A percentile compares a stretch with the other conserved stretches of the same genome.
phyloP scores from a whole-genome alignment of 1,140 invertebrate species.

The Neodiprion fabricii region DNA sequence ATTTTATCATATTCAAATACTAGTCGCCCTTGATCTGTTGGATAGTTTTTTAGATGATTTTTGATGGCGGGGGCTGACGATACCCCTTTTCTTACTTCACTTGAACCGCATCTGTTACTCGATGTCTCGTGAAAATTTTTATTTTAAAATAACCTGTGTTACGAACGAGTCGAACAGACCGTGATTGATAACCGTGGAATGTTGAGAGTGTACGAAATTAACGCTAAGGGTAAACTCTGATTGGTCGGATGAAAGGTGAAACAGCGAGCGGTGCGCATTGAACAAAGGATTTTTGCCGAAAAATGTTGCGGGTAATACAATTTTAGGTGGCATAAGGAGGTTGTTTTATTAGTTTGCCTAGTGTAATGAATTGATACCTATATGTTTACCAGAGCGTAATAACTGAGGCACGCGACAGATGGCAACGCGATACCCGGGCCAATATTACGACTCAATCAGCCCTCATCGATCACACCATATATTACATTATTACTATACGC shows the following conservation, averaged over 20 bases:
- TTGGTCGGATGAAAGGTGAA: too few species aligned
- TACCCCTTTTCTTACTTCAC: too few species aligned
- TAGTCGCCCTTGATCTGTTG: not conserved
- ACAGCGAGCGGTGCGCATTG: too few species aligned
- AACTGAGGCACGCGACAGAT: constrained; percentile 44
- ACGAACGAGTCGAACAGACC: too few species aligned
- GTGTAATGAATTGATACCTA: constrained; percentile 45
- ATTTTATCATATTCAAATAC: constrained; percentile 3
- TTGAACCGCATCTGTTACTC: too few species aligned
- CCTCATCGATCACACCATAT: constrained; percentile 53
- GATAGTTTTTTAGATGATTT: not conserved
- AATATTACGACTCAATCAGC: constrained; percentile 57
- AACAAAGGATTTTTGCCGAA: not conserved
- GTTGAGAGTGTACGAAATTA: too few species aligned
- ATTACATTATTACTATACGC: constrained; percentile 50
- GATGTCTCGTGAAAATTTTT: too few species aligned
- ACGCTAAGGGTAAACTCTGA: too few species aligned
- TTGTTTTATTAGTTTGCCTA: constrained; percentile 44
- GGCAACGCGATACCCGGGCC: constrained; percentile 35
- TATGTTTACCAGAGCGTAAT: constrained; percentile 49
- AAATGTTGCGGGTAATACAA: not conserved
- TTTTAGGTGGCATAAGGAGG: constrained; percentile 36
- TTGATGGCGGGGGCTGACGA: too few species aligned
- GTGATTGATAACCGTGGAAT: too few species aligned
- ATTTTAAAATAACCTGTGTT: too few species aligned